phyloP scores from a whole-genome alignment of 2,888 invertebrate species.

The Homarus gammarus region DNA sequence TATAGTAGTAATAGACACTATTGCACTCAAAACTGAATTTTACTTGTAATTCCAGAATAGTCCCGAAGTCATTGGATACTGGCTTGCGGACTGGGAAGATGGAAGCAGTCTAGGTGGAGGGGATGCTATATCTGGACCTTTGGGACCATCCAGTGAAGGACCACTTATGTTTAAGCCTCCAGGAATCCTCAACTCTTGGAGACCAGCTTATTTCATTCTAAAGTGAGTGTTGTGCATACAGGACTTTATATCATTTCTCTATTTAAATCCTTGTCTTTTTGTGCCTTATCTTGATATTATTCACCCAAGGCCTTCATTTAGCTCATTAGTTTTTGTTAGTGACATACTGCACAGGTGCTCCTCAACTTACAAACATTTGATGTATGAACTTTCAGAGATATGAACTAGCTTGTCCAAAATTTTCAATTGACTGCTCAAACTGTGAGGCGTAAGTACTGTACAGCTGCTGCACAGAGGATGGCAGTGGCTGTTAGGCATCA shows the following conservation, averaged over 20 bases:
- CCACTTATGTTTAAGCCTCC: constrained; percentile 71
- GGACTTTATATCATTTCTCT: not conserved
- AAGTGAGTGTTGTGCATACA: too few relatives aligned
- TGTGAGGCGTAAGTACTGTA: too few relatives aligned
- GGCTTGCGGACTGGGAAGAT: constrained; percentile 74
- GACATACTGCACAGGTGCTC: too few relatives aligned
- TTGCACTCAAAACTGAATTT: too few relatives aligned
- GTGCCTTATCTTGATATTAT: not conserved
- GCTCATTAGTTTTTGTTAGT: not conserved
- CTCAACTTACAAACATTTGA: too few relatives aligned
- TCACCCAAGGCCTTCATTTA: not conserved
- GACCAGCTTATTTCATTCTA: constrained; percentile 70
- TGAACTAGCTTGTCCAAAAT: too few relatives aligned
- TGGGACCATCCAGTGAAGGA: constrained; percentile 70
- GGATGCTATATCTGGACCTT: constrained; percentile 53
- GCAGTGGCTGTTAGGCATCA: too few relatives aligned
- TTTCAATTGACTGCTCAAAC: too few relatives aligned
- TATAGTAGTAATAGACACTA: too few relatives aligned
- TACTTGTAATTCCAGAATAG: constrained; percentile 26
- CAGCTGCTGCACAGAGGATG: too few relatives aligned
- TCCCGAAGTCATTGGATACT: constrained; percentile 54
- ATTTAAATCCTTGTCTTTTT: too few relatives aligned
- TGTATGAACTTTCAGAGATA: too few relatives aligned
- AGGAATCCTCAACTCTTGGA: constrained; percentile 65
- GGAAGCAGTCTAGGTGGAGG: constrained; percentile 65